Percentiles rank a stretch among this genome's conserved stretches.
phyloP scores from a whole-genome alignment of 1,140 invertebrate genomes.

The Caenorhabditis inopinata region DNA sequence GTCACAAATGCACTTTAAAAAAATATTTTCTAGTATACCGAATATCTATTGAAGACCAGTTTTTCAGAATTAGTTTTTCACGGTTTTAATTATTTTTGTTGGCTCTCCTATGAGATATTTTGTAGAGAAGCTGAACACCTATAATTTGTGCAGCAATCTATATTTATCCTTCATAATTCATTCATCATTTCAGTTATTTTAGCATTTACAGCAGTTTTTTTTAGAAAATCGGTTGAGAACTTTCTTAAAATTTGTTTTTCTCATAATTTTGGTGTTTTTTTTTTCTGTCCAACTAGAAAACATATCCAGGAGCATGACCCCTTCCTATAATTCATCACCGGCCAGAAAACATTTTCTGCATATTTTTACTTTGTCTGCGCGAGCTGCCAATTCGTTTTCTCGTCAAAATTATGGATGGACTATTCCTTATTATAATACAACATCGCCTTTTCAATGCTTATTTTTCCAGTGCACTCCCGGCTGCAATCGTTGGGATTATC shows the following conservation, averaged over 20 bases:
- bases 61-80: too few relatives aligned
- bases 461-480: slow-evolving; percentile 59
- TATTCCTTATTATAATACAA: neutral
- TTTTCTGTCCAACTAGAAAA: neutral
- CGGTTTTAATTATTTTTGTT: too few relatives aligned
- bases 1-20: too few relatives aligned
- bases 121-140: too few relatives aligned
- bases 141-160: too few relatives aligned
- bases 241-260: neutral
- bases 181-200: too few relatives aligned
- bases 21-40: too few relatives aligned
- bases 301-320: neutral
- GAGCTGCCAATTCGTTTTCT: slow-evolving; percentile 24
- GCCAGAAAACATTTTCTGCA: neutral
- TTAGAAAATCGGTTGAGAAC: too few relatives aligned
- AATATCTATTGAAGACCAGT: too few relatives aligned
- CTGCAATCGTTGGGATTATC: slow-evolving; percentile 62
- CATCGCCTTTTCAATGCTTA: slow-evolving; percentile 1
- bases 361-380: neutral
- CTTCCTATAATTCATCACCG: slow-evolving; percentile 15
- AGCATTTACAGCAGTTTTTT: too few relatives aligned
- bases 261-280: neutral
- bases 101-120: too few relatives aligned
- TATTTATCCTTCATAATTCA: too few relatives aligned
- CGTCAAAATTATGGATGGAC: slow-evolving; percentile 12